These are phyloP conservation scores for Villa cingulata DNA, from an alignment of 2,888 invertebrate genomes.

Conservation along the genomic window DNA sequence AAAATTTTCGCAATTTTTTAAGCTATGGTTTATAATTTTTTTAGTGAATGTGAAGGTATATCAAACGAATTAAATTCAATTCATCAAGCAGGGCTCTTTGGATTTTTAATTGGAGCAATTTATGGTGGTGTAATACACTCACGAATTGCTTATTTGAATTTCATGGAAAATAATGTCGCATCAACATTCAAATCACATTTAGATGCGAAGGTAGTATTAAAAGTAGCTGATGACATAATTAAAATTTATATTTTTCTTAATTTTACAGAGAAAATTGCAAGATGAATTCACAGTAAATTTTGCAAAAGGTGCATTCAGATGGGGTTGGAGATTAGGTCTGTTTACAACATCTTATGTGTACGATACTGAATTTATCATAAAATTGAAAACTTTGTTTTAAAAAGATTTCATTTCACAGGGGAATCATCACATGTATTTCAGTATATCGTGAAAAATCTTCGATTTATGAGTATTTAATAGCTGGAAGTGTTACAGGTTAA, in stretches of 20 bases:
- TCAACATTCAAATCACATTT: slow-evolving; percentile 49
- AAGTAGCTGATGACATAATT: no score
- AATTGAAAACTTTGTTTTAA: background rate
- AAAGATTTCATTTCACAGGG: slow-evolving; percentile 41
- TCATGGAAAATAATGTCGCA: slow-evolving; percentile 61
- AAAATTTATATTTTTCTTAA: no score
- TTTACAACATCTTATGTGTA: slow-evolving; percentile 60
- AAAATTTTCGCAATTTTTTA: background rate
- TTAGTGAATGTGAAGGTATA: slow-evolving; percentile 49
- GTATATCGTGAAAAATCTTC: slow-evolving; percentile 54
- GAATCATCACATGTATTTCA: slow-evolving; percentile 47
- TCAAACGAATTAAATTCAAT: slow-evolving; percentile 49
- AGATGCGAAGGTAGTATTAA: slow-evolving; percentile 49
- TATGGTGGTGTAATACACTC: slow-evolving; percentile 52
- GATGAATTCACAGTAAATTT: slow-evolving; percentile 54
- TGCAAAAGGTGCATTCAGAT: slow-evolving; percentile 54
- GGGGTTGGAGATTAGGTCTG: slow-evolving; percentile 53
- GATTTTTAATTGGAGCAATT: slow-evolving; percentile 47
- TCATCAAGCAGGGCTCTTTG: slow-evolving; percentile 44
- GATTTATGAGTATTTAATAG: slow-evolving; percentile 49
- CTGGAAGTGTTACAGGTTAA: slow-evolving; percentile 43
- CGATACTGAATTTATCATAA: slow-evolving; percentile 18
- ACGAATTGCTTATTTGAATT: slow-evolving; percentile 46
- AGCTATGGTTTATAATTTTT: slow-evolving; percentile 15
- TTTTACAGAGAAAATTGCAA: slow-evolving; percentile 50